phyloP scores from a whole-genome alignment of 2,797 vertebrate species.

The Tolypeutes matacus region DNA sequence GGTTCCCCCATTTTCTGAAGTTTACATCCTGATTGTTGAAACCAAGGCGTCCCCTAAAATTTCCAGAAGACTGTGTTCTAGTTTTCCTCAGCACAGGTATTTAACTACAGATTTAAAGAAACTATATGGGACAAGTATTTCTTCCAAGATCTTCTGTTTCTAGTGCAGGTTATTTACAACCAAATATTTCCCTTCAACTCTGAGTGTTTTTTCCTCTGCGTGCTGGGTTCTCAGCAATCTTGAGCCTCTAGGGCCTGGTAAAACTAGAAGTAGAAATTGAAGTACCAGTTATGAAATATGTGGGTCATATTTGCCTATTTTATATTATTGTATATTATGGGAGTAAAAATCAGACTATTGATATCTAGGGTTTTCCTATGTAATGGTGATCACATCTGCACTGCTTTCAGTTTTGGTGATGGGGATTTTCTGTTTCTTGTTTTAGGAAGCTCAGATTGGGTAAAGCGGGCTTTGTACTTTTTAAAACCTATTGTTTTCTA shows the following conservation, averaged over 20 bases:
- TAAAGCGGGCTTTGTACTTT: neutral
- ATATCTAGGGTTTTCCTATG: neutral
- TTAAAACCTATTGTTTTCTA: neutral
- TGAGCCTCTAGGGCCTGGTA: neutral
- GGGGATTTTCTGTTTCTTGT: neutral
- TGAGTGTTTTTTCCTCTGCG: neutral
- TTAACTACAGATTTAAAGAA: constrained; percentile 6
- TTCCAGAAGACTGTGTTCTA: constrained; percentile 18
- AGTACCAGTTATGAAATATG: neutral
- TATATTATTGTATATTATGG: neutral
- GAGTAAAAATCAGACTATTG: neutral
- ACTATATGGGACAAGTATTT: neutral
- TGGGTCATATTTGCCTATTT: neutral
- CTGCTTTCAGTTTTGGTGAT: neutral
- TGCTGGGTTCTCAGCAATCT: neutral
- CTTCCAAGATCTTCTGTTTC: neutral
- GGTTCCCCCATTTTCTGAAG: neutral
- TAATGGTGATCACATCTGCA: neutral
- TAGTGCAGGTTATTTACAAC: neutral
- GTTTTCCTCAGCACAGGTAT: constrained; percentile 16
- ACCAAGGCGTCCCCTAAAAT: neutral
- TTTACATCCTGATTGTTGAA: neutral
- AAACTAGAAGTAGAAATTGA: neutral
- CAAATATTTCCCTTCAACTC: neutral
- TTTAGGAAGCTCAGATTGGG: neutral